These are phyloP conservation scores for Lampris megalopsis DNA, from an alignment of 2,113 vertebrate species.

Conservation along the genomic window DNA sequence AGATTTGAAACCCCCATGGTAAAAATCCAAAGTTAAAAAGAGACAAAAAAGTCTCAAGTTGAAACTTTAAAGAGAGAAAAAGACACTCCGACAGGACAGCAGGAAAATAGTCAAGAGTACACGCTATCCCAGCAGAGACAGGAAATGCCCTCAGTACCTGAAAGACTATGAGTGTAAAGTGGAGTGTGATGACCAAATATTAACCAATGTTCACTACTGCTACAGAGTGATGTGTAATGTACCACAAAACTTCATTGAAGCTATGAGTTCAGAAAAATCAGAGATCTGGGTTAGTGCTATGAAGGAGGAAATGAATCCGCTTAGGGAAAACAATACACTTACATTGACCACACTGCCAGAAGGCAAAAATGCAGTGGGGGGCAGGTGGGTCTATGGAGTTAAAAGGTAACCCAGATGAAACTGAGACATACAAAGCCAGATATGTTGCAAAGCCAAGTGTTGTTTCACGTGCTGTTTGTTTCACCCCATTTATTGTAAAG, in stretches of 20 bases:
- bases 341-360: too few relatives aligned
- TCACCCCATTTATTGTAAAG: too few relatives aligned
- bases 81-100: neutral
- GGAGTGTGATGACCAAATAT: constrained; percentile 12
- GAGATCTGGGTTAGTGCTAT: constrained; percentile 6
- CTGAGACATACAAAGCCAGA: constrained; percentile 25
- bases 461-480: neutral
- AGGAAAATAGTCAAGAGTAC: neutral
- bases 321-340: constrained; percentile 1
- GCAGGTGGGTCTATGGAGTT: neutral
- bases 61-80: neutral
- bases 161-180: neutral
- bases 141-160: constrained; percentile 7
- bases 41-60: neutral
- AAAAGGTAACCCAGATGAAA: neutral
- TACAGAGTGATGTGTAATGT: constrained; percentile 8
- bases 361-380: too few relatives aligned
- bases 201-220: neutral
- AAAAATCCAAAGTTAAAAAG: neutral
- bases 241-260: constrained; percentile 19
- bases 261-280: constrained; percentile 11
- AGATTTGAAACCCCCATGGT: neutral
- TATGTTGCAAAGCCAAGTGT: constrained; percentile 14
- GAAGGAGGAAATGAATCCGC: constrained; percentile 11
- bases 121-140: neutral